Base-by-base conservation (phyloP, 2,797 vertebrate genomes). In the Chloroceryle amazona region DNA sequence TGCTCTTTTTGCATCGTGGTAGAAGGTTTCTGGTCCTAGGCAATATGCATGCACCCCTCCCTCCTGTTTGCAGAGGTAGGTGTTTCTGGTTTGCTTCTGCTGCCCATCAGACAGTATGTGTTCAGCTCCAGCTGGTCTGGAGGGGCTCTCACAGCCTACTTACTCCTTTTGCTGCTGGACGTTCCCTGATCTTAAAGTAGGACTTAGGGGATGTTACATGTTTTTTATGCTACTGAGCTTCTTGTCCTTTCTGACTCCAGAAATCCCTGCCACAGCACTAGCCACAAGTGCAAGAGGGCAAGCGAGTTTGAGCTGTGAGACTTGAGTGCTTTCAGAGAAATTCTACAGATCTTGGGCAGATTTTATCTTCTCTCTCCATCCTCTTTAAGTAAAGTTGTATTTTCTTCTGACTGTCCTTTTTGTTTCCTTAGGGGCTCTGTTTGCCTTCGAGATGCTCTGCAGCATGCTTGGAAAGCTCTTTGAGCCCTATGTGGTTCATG, bases 371-470 rank as follows among this genome's bases (percentile, higher is more conserved):
- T 47, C 37, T 79, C 65, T 35, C 41, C n/a, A 49, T 75, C 8
- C 20, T 31, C 21, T 23, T 68, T 79, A 83, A 37, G 55, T 29
- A 9, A 82, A 78, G 28, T 5, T 44, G 15, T 62, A 13, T 87
- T 87, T 80, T 86, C 31, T 20, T 92, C 85, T 95, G 51, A 90
- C 42, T 41, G 16, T 58, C 19, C 23, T 81, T 67, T 93, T 35
- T 75, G 46, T 31, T 39, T 83, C 22, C 86, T 23, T 91, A 99
- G 99, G 99, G 58, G 98, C 99, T 22, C 98, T 99, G 84, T 99
- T 99, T 98, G 99, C 99, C 61, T 99, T 99, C 0, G 99, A 99
- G 98, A 99, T 99, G 99, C 98, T 99, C 76, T 99, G 99, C 76
- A 99, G 99, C 97, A 99, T 99, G 99, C 97, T 99, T 83, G 99